Base-by-base conservation (phyloP, 2,113 vertebrate genomes). In the Aspidoscelis tigris region DNA sequence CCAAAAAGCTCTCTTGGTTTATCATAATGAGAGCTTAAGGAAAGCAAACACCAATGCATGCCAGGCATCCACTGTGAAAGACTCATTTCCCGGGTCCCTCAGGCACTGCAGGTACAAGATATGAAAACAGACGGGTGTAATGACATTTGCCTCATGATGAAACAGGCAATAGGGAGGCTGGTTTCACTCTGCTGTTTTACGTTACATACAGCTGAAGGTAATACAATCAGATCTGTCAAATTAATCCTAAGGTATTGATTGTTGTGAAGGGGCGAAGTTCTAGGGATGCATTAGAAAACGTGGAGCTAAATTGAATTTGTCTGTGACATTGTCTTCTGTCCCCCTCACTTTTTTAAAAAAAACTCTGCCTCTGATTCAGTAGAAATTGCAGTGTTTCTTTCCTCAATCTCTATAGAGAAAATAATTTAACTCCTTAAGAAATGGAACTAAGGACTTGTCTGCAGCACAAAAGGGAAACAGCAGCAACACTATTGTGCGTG, bases 201-300 rank as follows among this genome's bases (percentile, higher is more conserved):
- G 86, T 85, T 92, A 91, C 80, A 93, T 93, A 93, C 90, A 93
- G 86, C 85, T 89, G 75, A 85, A 90, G 89, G 84, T 96, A 96
- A 96, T 96, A 93, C 83, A 94, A 96, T 96, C 94, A 95, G 26
- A 0, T 86, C 94, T 95, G 94, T 93, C 94, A 95, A 88, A 93
- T 95, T 95, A 95, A 87, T 90, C 92, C 91, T 92, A 93, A 95
- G 91, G 94, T 90, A 95, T 95, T 82, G 94, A 95, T 94, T 91
- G 85, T 90, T 72, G 79, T 90, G 80, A 65, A 83, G 81, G 80
- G 70, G 83, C 90, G 91, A 85, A 85, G 88, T 89, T 88, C 91
- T 88, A 92, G 71, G 76, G 78, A 91, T 93, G 91, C 86, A 91
- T 92, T 90, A 86, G 91, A 92, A 93, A 91, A 80, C 76, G 91